Conservation (phyloP, 2,113 vertebrate species). For the Xyrauchen texanus region DNA sequence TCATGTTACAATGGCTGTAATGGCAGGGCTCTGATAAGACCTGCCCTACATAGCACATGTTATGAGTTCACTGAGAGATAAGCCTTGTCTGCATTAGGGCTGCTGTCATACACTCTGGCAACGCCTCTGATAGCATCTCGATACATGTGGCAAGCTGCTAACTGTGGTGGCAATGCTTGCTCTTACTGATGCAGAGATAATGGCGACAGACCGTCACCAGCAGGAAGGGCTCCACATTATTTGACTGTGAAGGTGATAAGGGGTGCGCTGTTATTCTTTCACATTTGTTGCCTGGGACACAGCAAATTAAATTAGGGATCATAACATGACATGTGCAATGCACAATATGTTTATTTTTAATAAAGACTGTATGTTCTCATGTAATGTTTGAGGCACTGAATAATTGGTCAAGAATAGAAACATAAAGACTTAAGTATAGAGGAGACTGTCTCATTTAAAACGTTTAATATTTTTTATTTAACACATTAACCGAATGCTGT, state of each 20-base stretch:
- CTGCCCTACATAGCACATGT: conserved; percentile 52
- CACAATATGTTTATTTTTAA: too few relatives aligned
- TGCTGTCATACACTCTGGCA: conserved; percentile 5
- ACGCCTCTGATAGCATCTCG: conserved; percentile 44
- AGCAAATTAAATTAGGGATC: too few relatives aligned
- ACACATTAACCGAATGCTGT: too few relatives aligned
- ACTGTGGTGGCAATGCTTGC: conserved; percentile 42
- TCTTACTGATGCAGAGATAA: conserved; percentile 65
- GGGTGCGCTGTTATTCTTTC: conserved; percentile 20
- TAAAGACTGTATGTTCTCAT: too few relatives aligned
- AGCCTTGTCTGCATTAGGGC: conserved; percentile 50
- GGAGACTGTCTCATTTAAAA: too few relatives aligned
- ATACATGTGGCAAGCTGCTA: conserved; percentile 4
- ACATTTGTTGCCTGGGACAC: conserved; percentile 34
- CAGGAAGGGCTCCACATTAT: conserved; percentile 13
- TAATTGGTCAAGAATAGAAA: too few relatives aligned
- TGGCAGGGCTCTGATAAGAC: conserved; percentile 58
- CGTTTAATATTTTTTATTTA: too few relatives aligned
- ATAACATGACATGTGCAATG: neutral
- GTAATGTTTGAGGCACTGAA: too few relatives aligned
- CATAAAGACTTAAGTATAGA: too few relatives aligned
- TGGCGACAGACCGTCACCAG: conserved; percentile 58
- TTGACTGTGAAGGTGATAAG: conserved; percentile 37
- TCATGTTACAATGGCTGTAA: conserved; percentile 46
- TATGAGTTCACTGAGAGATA: conserved; percentile 46